phyloP scores from a whole-genome alignment of 37 sponge, comb jelly and placozoan species.

The Ianthella basta region DNA sequence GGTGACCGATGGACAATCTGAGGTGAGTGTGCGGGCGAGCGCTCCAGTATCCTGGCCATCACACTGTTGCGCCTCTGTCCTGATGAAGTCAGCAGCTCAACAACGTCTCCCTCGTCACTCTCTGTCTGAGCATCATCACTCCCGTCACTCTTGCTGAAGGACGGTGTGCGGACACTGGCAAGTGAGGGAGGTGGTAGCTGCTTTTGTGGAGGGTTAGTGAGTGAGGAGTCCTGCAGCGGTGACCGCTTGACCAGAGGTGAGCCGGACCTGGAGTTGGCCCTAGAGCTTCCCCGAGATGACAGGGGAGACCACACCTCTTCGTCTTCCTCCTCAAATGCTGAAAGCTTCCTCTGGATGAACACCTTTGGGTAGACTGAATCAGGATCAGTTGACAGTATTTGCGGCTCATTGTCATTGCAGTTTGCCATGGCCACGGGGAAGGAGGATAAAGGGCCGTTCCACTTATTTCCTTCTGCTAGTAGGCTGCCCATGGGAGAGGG shows the following conservation, averaged over 20 bases:
- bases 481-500: background rate
- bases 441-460: background rate
- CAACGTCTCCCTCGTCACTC: slow-evolving; percentile 74
- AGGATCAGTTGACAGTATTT: slow-evolving; percentile 13
- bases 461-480: background rate
- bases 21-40: slow-evolving; percentile 73
- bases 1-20: slow-evolving; percentile 65
- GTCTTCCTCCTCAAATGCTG: slow-evolving; percentile 76
- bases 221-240: slow-evolving; percentile 7
- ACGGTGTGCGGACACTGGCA: background rate
- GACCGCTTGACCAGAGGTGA: slow-evolving; percentile 9
- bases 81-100: slow-evolving; percentile 74
- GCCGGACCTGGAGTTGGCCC: slow-evolving; percentile 2
- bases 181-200: background rate
- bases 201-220: background rate
- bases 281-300: slow-evolving; percentile 10
- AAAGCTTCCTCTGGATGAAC: slow-evolving; percentile 33
- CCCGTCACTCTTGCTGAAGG: slow-evolving; percentile 52
- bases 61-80: slow-evolving; percentile 48
- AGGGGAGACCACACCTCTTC: slow-evolving; percentile 8
- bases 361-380: slow-evolving; percentile 26
- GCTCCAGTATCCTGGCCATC: background rate
- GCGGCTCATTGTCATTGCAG: background rate
- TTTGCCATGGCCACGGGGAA: slow-evolving; percentile 2
- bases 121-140: slow-evolving; percentile 75